Conservation (phyloP, 2,113 vertebrate species). For the Pica pica region DNA sequence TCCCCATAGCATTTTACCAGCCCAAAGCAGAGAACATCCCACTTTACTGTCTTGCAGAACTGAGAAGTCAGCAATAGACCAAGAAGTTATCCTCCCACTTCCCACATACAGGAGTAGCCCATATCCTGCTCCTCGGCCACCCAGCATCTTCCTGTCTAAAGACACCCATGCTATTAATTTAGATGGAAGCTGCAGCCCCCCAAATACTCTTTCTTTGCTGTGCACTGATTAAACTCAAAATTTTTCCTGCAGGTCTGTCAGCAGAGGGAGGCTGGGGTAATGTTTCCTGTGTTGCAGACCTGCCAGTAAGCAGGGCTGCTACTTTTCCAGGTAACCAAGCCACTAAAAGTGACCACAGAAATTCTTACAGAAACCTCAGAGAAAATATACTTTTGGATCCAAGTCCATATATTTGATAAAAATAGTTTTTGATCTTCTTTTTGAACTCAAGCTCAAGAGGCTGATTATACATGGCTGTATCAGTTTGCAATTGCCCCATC, state of each 20-base stretch:
- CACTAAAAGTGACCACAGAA: neutral
- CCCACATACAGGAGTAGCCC: neutral
- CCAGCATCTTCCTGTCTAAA: neutral
- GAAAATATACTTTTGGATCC: neutral
- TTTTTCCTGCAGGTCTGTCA: neutral
- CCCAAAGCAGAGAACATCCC: neutral
- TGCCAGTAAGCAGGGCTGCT: neutral
- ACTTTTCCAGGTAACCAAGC: neutral
- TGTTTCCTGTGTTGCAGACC: fast-evolving
- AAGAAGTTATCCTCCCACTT: neutral
- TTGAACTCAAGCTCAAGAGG: neutral
- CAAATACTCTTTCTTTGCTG: neutral
- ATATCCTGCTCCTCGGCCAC: neutral
- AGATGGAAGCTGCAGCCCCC: neutral
- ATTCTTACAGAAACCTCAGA: neutral
- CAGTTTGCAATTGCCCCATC: neutral
- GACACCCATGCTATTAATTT: neutral
- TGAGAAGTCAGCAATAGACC: neutral
- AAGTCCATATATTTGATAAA: neutral
- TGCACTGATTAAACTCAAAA: neutral
- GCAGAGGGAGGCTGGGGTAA: neutral
- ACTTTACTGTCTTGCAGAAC: neutral
- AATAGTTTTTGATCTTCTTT: neutral
- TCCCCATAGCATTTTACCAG: neutral
- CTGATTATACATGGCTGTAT: fast-evolving